Evolutionary conservation across 1,140 invertebrate genomes (phyloP), one percentile per base, ranked within the genome.

Genomic region (Bombus pyrosoma): DNA sequence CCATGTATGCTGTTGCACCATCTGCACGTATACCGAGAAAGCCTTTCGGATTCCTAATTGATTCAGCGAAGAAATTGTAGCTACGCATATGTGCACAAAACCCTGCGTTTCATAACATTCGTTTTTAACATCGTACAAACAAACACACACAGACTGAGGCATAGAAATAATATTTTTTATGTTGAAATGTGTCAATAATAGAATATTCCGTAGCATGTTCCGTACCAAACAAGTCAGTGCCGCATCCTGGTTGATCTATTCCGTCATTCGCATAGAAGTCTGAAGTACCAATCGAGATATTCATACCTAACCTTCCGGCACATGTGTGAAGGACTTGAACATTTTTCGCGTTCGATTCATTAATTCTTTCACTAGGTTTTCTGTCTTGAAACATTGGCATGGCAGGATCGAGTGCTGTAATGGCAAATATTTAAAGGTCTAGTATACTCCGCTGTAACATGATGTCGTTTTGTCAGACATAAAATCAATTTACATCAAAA

Each of bases 251-350:
- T 87, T 97, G 96, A 8, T 12, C 53, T 12, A 81, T 86, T 13
- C 96, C 96, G 18, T 95, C 93, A 74, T 96, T 96, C 22, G 96
- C 95, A 84, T 95, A 96, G 89, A 96, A 96, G 87, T 96, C 96
- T 28, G 93, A 92, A 80, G 95, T 86, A 22, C 95, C 96, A 8
- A 95, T 86, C 0, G 93, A 86, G 4, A 92, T 87, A 3, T 13
- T 4, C 2, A 96, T 92, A 9, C 96, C 96, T 3, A 95, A 89
- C 0, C 83, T 28, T 15, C 95, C 94, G 25, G 94, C 95, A 74
- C 96, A 95, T 0, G 97, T 96, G 91, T 97, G 97, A 62, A 97
- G 96, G 1, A 95, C 93, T 89, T 97, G 96, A 0, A 97, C 96
- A 79, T 96, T 71, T 34, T 15, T 15, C 0, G 95, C 96, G 79